Percentiles rank a stretch among this genome's conserved stretches.
Evolutionary conservation across 2,888 invertebrate species (phyloP).

Genomic region (Ennomos erosarius): DNA sequence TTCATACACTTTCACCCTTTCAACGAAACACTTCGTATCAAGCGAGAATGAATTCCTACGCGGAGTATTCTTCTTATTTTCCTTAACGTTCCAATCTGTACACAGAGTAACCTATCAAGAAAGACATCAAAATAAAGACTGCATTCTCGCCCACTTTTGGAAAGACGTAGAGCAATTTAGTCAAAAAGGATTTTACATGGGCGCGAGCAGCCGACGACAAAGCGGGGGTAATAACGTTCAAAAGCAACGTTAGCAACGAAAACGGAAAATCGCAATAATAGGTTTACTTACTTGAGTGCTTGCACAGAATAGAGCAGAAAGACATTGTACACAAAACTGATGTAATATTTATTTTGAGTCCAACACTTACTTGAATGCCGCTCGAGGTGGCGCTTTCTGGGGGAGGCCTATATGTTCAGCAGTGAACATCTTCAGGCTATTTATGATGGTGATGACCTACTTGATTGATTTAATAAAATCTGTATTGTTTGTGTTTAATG

Average conservation of each 20-base stretch:
- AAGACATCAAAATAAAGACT: constrained; percentile 52
- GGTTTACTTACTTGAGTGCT: constrained; percentile 46
- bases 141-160: constrained; percentile 60
- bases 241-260: constrained; percentile 60
- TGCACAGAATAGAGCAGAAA: constrained; percentile 32
- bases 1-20: constrained; percentile 51
- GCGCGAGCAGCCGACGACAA: constrained; percentile 61
- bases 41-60: constrained; percentile 22
- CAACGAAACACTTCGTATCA: constrained; percentile 42
- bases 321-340: constrained; percentile 21
- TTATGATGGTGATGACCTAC: no score
- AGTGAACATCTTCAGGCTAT: no score
- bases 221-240: constrained; percentile 70
- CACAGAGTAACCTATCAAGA: constrained; percentile 37
- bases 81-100: constrained; percentile 33
- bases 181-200: constrained; percentile 65
- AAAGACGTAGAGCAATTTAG: constrained; percentile 64
- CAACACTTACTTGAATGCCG: no score
- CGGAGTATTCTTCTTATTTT: constrained; percentile 27
- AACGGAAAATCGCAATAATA: constrained; percentile 56
- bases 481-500: no score
- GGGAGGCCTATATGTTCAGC: no score
- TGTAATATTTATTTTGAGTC: no score
- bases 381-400: no score
- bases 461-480: no score